These are phyloP conservation scores for Tapera naevia DNA, from an alignment of 2,797 vertebrate genomes.

Conservation along the genomic window DNA sequence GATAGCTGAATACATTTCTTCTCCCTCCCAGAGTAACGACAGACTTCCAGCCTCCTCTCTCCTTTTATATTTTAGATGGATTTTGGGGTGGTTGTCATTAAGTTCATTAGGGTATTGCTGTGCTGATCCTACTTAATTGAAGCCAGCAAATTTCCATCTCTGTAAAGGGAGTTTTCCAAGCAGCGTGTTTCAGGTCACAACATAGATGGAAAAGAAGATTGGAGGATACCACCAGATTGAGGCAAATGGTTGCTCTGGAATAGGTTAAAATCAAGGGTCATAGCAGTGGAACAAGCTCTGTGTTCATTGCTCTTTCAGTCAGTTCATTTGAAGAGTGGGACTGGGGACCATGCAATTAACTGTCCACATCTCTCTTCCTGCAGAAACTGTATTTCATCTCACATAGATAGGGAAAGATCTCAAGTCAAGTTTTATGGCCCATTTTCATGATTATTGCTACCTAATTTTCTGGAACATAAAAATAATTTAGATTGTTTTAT, in stretches of 20 bases:
- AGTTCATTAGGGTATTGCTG: background rate
- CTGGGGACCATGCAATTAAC: background rate
- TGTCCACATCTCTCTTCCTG: background rate
- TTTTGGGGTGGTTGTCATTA: background rate
- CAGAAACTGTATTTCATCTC: background rate
- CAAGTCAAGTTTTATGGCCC: slow-evolving; percentile 39
- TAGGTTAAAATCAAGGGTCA: background rate
- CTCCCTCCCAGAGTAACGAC: background rate
- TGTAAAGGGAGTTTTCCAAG: background rate
- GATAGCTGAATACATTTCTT: background rate
- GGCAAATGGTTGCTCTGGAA: background rate
- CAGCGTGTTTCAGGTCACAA: background rate
- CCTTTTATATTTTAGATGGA: background rate
- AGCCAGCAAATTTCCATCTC: background rate
- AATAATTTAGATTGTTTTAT: slow-evolving; percentile 54
- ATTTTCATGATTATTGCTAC: slow-evolving; percentile 54
- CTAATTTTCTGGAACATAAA: slow-evolving; percentile 61
- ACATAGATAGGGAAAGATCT: background rate
- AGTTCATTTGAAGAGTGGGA: background rate
- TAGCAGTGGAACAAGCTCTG: background rate
- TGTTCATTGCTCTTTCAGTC: background rate
- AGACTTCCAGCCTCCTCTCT: background rate
- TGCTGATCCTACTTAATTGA: background rate
- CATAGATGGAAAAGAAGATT: background rate
- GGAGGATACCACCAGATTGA: background rate